Base-by-base conservation (phyloP, 2,888 invertebrate species). In the Liposcelis brunnea region DNA sequence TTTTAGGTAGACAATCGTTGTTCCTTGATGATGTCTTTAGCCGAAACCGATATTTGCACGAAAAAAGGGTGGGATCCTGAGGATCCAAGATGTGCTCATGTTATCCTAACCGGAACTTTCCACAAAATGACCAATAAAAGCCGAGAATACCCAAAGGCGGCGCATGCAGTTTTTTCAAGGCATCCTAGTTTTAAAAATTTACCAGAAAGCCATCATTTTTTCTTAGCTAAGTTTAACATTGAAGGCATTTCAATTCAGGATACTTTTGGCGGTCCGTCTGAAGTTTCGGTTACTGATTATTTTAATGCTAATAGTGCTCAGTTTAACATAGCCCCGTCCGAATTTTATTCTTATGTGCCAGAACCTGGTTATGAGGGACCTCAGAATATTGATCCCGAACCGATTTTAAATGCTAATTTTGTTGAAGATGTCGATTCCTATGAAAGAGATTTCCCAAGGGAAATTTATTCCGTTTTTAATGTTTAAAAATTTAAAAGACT, bases 41-140 rank as follows among this genome's bases (percentile, higher is more conserved):
- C 79, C 43, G 73, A 83, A 63, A 72, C 74, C 2, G 61, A 66
- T 47, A 83, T 77, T 58, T 83, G 83, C 53, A 66, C 67, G 48
- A 56, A 58, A 6, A 63, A 76, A 50, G 58, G 68, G 42, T 73
- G 67, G 54, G 82, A 84, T 58, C 74, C 81, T 0, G 80, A 83
- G 64, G 82, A 82, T 60, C 83, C 83, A 1, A 66, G 80, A 35
- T 84, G 83, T 64, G 77, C 80, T 2, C 71, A 80, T 53, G 68
- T 82, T 2, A 74, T 80, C 55, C 63, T 84, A 1, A 69, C 74
- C 12, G 83, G 83, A 40, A 71, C 16, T 16, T 40, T 40, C 40
- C 40, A 40, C n/a, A 16, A 14, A 18, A 3, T 40, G 40, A 21
- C 16, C 5, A 14, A 16, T 21, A 40, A 40, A 6, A 19, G 19